Conservation (phyloP, 2,888 invertebrate species). For the Tridacna crocea region DNA sequence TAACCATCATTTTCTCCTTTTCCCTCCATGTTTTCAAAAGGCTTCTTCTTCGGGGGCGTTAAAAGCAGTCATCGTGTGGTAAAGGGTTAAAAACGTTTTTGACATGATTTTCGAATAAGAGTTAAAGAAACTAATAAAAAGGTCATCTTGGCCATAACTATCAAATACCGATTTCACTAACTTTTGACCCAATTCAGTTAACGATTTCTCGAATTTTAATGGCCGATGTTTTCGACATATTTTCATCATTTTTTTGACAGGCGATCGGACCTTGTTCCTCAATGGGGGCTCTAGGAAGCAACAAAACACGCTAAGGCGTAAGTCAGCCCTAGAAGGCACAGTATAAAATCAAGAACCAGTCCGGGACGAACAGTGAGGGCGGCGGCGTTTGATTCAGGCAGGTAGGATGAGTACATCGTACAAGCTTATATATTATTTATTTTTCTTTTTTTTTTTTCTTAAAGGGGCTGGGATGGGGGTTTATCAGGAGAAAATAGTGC, state of each 20-base stretch:
- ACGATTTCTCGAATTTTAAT: too few relatives aligned
- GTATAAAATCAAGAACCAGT: background rate
- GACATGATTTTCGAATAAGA: too few relatives aligned
- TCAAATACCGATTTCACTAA: background rate
- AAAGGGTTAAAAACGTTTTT: too few relatives aligned
- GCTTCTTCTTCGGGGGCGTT: too few relatives aligned
- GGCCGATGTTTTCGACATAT: too few relatives aligned
- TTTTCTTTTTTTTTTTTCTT: background rate
- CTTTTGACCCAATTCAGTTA: background rate
- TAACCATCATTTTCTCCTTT: too few relatives aligned
- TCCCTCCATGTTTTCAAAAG: too few relatives aligned
- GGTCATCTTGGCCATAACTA: background rate
- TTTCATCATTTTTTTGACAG: conserved; percentile 9
- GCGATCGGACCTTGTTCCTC: background rate
- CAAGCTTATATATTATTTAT: too few relatives aligned
- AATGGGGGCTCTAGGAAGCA: too few relatives aligned
- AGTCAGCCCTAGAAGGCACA: background rate
- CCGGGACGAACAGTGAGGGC: background rate
- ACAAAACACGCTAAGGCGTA: too few relatives aligned
- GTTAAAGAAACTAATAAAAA: background rate
- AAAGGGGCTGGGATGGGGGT: background rate
- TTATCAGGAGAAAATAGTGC: too few relatives aligned
- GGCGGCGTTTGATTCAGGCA: background rate
- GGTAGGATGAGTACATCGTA: background rate
- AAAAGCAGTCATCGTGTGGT: too few relatives aligned